Evolutionary conservation across 2,797 vertebrate species (phyloP).

Genomic region (Chiroxiphia lanceolata): DNA sequence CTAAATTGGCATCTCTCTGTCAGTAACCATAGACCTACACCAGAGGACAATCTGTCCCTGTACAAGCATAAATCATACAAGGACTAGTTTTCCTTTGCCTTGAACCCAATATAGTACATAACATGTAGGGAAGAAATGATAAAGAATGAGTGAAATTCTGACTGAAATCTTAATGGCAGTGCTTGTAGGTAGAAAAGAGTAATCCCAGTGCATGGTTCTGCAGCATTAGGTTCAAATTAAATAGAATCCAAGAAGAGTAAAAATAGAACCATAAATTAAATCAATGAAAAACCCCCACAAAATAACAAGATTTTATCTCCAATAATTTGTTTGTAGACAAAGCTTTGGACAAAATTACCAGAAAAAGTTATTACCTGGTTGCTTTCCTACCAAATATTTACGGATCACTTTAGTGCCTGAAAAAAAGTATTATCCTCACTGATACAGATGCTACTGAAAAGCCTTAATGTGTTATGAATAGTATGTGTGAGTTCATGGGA

Average conservation of each 20-base stretch:
- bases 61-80: neutral
- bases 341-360: neutral
- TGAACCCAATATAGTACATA: neutral
- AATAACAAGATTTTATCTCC: neutral
- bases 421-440: neutral
- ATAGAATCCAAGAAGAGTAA: neutral
- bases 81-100: neutral
- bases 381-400: neutral
- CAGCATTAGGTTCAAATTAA: neutral
- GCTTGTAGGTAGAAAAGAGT: neutral
- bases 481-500: neutral
- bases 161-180: neutral
- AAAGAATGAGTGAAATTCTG: neutral
- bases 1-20: neutral
- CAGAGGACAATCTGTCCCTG: conserved; percentile 3
- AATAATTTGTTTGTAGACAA: neutral
- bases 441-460: neutral
- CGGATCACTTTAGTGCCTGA: neutral
- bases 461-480: neutral
- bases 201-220: neutral
- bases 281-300: neutral
- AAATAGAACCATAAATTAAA: neutral
- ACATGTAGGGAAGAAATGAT: neutral
- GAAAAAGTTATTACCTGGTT: neutral
- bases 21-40: neutral